Evolutionary conservation across 2,113 vertebrate species (phyloP).

Genomic region (Gnathonemus echidnorhynchus): DNA sequence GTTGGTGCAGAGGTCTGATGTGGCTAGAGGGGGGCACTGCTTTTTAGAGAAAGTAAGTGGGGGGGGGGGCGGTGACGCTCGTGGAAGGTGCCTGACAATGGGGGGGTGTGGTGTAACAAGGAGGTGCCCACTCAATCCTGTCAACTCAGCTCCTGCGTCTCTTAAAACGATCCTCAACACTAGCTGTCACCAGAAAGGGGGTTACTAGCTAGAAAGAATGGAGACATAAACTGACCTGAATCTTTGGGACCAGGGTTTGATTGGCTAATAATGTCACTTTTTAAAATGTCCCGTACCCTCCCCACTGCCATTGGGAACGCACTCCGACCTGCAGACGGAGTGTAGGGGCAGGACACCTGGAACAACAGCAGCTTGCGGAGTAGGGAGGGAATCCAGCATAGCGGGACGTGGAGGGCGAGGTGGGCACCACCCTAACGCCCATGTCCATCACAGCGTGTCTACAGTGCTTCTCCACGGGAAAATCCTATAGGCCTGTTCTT

Average conservation of each 20-base stretch:
- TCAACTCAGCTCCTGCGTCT: not conserved
- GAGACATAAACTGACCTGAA: not conserved
- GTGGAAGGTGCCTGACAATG: not conserved
- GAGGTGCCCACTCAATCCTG: not conserved
- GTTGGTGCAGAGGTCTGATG: not conserved
- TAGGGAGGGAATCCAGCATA: not conserved
- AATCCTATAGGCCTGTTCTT: not conserved
- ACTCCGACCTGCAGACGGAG: not conserved
- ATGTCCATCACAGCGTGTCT: not conserved
- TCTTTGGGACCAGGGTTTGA: not conserved
- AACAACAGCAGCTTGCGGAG: not conserved
- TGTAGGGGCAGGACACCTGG: not conserved
- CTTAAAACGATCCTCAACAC: not conserved
- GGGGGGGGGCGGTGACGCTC: not conserved
- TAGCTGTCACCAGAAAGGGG: not conserved
- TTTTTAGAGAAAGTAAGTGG: too few relatives aligned
- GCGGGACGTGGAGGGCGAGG: not conserved
- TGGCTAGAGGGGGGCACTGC: not conserved
- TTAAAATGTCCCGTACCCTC: constrained; percentile 27
- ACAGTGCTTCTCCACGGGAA: not conserved
- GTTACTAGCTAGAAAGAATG: not conserved
- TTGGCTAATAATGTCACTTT: constrained; percentile 48
- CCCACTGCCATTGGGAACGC: constrained; percentile 24
- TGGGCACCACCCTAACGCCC: not conserved
- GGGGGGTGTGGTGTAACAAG: not conserved